Evolutionary conservation across 2,113 vertebrate species (phyloP).

Genomic region (Sylvicapra grimmia): DNA sequence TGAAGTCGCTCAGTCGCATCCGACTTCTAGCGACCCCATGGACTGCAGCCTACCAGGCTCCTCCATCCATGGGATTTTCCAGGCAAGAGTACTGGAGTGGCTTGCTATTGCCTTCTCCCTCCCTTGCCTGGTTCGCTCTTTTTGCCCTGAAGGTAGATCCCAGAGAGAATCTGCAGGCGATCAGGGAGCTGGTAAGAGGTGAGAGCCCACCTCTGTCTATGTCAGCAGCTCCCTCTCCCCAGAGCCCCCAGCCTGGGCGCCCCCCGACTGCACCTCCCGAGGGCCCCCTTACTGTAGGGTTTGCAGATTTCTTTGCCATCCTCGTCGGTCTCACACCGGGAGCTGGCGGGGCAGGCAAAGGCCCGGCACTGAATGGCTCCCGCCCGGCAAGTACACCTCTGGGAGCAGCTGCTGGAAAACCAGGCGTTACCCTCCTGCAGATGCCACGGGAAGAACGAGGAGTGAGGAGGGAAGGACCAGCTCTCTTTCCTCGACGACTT

Average conservation of each 20-base stretch:
- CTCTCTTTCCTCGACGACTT: background rate
- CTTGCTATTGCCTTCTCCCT: no score
- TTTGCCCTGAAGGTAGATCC: background rate
- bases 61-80: no score
- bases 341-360: constrained; percentile 74
- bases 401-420: constrained; percentile 76
- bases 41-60: no score
- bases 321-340: constrained; percentile 75
- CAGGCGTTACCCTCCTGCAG: constrained; percentile 82
- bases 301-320: constrained; percentile 25
- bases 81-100: no score
- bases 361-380: constrained; percentile 72
- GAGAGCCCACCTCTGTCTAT: background rate
- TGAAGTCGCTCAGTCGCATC: no score
- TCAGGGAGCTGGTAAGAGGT: background rate
- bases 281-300: constrained; percentile 75
- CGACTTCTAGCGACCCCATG: no score
- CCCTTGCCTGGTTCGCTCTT: background rate
- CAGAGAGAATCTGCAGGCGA: background rate
- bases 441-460: background rate
- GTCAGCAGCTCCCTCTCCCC: background rate
- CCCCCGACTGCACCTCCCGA: background rate
- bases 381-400: constrained; percentile 76
- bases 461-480: background rate
- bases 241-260: background rate